A percentile compares a stretch with the other conserved stretches of the same genome.
Conservation (phyloP, 1,140 invertebrate species). For the Trachelipus rathkii region DNA sequence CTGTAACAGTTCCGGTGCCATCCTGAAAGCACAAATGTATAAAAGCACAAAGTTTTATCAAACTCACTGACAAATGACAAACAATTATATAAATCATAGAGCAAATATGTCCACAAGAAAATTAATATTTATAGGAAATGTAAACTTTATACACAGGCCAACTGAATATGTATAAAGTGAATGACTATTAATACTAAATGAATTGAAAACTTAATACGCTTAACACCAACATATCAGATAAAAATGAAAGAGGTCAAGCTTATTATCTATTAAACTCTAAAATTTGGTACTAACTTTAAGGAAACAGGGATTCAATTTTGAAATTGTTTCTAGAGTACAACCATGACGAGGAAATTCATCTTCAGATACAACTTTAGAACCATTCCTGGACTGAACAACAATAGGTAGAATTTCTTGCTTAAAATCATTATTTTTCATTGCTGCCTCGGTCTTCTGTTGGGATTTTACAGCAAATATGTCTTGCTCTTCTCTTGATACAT, state of each 20-base stretch:
- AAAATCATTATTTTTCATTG: constrained; percentile 64
- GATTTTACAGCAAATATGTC: constrained; percentile 68
- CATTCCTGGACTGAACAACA: constrained; percentile 49
- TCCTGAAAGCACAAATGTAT: constrained; percentile 45
- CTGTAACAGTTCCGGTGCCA: constrained; percentile 64
- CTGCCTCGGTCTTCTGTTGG: constrained; percentile 64
- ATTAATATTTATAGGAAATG: too few species aligned
- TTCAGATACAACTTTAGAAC: constrained; percentile 31
- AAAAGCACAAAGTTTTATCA: too few species aligned
- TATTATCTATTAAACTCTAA: neutral
- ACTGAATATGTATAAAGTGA: too few species aligned
- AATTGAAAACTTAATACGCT: too few species aligned
- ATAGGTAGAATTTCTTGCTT: constrained; percentile 67
- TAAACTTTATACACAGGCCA: too few species aligned
- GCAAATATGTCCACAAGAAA: too few species aligned
- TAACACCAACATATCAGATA: too few species aligned
- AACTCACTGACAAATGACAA: too few species aligned
- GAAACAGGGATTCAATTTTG: constrained; percentile 63
- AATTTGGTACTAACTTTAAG: constrained; percentile 53
- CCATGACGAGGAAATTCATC: constrained; percentile 67
- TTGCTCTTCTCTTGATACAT: constrained; percentile 67
- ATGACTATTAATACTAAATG: too few species aligned
- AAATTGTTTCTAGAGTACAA: constrained; percentile 59
- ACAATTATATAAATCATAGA: too few species aligned
- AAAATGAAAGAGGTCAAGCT: too few species aligned